Conservation (phyloP, 1,140 invertebrate genomes). For the Drosophila sechellia region DNA sequence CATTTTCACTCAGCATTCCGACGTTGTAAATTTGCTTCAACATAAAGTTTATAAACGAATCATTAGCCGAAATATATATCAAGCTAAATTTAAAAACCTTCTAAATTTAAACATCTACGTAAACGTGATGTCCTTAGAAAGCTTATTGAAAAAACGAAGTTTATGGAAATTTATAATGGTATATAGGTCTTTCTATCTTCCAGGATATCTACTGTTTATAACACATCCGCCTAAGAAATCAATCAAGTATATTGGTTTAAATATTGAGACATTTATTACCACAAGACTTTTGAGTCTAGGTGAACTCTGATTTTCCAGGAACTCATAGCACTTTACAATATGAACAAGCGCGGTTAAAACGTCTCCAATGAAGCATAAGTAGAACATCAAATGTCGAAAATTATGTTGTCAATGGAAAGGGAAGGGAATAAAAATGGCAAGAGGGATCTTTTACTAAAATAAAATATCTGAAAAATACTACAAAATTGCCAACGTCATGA, state of each 20-base stretch:
- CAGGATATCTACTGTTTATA: not conserved
- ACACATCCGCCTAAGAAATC: not conserved
- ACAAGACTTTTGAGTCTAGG: not conserved
- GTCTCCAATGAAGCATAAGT: conserved; percentile 57
- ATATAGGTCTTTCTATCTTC: no score
- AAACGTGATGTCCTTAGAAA: not conserved
- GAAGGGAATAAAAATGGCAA: conserved; percentile 7
- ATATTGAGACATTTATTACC: conserved; percentile 10
- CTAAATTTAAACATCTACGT: not conserved
- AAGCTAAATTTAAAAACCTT: not conserved
- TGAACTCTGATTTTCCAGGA: conserved; percentile 10
- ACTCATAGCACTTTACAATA: not conserved
- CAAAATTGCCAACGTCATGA: conserved; percentile 52
- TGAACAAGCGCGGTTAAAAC: conserved; percentile 15
- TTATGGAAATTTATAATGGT: no score
- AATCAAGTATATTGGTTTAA: not conserved
- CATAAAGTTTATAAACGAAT: conserved; percentile 8
- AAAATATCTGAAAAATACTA: conserved; percentile 46
- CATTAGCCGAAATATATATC: conserved; percentile 13
- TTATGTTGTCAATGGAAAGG: conserved; percentile 18
- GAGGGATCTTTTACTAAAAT: conserved; percentile 19
- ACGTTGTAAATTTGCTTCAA: not conserved
- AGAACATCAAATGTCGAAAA: conserved; percentile 57
- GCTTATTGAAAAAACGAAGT: no score
- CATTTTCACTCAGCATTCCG: conserved; percentile 7